Evolutionary conservation across 2,113 vertebrate genomes (phyloP), one percentile per base, ranked within the genome.

Genomic region (Pelusios castaneus): DNA sequence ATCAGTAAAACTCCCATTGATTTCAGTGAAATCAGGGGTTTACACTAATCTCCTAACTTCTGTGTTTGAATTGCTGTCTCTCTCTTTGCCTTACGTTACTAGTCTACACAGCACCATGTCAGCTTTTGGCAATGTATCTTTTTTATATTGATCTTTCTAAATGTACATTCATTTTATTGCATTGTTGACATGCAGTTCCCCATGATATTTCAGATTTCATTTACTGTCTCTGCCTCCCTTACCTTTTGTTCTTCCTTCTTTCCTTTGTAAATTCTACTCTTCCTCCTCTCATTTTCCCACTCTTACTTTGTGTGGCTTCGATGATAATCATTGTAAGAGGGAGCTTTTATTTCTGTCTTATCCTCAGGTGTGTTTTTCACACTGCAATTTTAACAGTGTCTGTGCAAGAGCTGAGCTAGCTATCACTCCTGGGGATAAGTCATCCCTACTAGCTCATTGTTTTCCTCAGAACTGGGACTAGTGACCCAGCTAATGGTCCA

Each of bases 261-360:
- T 45, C 73, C 24, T 75, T n/a, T 85, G 0, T 51, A 0, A 1
- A 5, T 1, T 63, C 95, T 43, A 81, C 87, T 51, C 19, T 5
- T 27, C 2, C 51, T 80, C 70, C 25, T 45, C 92, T 95, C 90
- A 60, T 94, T 96, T 89, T 88, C 60, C 56, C 78, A 29, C 82
- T 93, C 27, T 27, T 81, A 45, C 7, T 81, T 21, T 88, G 25
- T 54, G 85, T 90, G 54, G 24, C 89, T 88, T 88, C 82, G 73
- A 63, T 80, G 43, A 82, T 0, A 51, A 34, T 75, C 31, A 63
- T 25, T 88, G 41, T 51, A 27, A 80, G 47, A 25, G 67, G 78
- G 55, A 93, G 47, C 54, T 94, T 29, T 60, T 88, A 27, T 94
- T 93, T 89, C 81, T 93, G 76, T 89, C 55, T 95, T 8, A 94